Percentiles rank a stretch among this genome's conserved stretches.
These are phyloP conservation scores for Epiblema foenella DNA, from an alignment of 2,888 invertebrate species.

Conservation along the genomic window DNA sequence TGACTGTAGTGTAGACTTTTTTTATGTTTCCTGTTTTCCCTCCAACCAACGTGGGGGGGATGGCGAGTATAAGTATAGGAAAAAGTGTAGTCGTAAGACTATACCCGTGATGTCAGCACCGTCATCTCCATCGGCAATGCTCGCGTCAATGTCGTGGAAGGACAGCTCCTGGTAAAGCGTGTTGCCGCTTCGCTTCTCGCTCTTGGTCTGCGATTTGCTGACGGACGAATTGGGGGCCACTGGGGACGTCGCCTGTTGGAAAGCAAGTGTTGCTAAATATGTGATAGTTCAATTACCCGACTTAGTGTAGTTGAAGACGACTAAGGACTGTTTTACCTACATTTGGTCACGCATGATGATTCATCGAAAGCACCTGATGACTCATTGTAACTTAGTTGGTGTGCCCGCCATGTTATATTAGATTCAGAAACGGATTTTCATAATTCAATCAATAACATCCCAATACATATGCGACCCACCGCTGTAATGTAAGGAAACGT, in stretches of 20 bases:
- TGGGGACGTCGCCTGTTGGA: slow-evolving; percentile 84
- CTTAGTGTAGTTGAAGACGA: too few species aligned
- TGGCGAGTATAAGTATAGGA: too few species aligned
- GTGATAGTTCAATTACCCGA: too few species aligned
- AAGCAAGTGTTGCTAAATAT: not conserved
- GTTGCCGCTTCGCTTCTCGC: slow-evolving; percentile 95
- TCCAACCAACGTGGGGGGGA: too few species aligned
- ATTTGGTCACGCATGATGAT: too few species aligned
- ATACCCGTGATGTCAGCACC: slow-evolving; percentile 96
- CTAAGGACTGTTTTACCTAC: too few species aligned
- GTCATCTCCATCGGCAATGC: slow-evolving; percentile 91
- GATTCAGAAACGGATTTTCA: not conserved
- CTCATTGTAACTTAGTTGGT: too few species aligned
- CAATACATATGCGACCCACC: not conserved
- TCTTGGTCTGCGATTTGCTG: slow-evolving; percentile 88
- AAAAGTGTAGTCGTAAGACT: slow-evolving; percentile 14
- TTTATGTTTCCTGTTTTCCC: too few species aligned
- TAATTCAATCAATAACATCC: not conserved
- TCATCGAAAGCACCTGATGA: too few species aligned
- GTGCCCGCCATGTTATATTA: too few species aligned
- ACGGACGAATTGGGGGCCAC: slow-evolving; percentile 64
- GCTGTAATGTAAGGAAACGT: not conserved
- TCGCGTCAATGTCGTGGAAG: slow-evolving; percentile 94
- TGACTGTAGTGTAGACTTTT: too few species aligned
- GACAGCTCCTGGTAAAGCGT: slow-evolving; percentile 97